Conservation (phyloP, 2,888 invertebrate genomes). For the Meliscaeva auricollis region DNA sequence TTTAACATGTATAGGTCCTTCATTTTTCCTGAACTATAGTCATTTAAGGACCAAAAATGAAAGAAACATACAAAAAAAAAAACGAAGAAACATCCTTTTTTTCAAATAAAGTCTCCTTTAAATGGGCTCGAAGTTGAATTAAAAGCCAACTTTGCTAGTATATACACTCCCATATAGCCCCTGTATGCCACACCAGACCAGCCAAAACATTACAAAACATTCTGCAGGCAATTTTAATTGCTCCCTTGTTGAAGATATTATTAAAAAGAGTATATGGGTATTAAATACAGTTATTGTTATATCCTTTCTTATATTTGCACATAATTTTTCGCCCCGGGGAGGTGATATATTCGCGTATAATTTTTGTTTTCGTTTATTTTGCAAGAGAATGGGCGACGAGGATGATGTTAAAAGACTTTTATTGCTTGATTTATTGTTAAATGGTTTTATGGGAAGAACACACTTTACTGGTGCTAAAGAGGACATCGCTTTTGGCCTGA, state of each 20-base stretch:
- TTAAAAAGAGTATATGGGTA: constrained; percentile 68
- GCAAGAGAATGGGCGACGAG: constrained; percentile 48
- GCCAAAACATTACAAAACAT: constrained; percentile 26
- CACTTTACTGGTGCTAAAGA: constrained; percentile 57
- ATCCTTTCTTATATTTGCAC: constrained; percentile 65
- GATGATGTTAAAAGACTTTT: constrained; percentile 68
- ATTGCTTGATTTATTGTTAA: constrained; percentile 69
- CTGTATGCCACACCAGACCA: constrained; percentile 1
- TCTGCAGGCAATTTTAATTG: constrained; percentile 69
- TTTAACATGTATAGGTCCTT: background rate
- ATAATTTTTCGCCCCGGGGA: constrained; percentile 61
- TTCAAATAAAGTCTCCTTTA: background rate
- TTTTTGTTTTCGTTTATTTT: background rate
- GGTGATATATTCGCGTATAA: constrained; percentile 45
- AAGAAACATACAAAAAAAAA: no score
- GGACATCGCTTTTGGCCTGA: constrained; percentile 20
- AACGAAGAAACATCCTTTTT: constrained; percentile 29
- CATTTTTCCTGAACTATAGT: background rate
- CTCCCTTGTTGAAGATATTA: constrained; percentile 74
- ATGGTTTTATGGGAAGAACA: constrained; percentile 61
- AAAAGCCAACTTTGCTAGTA: background rate
- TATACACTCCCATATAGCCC: constrained; percentile 20
- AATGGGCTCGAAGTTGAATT: background rate
- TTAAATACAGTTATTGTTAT: constrained; percentile 74
- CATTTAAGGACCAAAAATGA: constrained; percentile 10